Base-by-base conservation (phyloP, 2,113 vertebrate genomes). In the Junco hyemalis region DNA sequence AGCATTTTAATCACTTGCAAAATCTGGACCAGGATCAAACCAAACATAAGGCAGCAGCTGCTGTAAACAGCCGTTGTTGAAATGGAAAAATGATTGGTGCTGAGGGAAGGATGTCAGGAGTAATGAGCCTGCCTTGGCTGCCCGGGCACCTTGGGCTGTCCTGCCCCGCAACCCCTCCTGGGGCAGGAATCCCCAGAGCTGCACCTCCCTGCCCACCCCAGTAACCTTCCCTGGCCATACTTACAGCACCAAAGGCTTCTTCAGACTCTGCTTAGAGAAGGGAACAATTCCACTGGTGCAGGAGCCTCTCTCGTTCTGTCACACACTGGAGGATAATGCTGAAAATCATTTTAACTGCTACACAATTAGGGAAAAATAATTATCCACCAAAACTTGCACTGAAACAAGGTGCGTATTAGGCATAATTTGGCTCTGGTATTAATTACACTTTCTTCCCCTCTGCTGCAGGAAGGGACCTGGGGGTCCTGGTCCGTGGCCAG, bases 1-100 rank as follows among this genome's bases (percentile, higher is more conserved):
- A 88, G 89, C 90, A 95, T 96, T 96, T 95, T 96, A 97, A 96
- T 97, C 93, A 93, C 91, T 97, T 96, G 80, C 36, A 95, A 95
- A 96, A 91, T 66, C 90, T 97, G 96, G 96, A 91, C 65, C 7
- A 1, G 86, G 90, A 96, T 96, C 95, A 96, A 95, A 91, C 68
- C 81, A 93, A 96, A 88, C 92, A 96, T 96, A 90, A 95, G 91
- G 96, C 95, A 94, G 91, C 95, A 96, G 95, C 92, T 96, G 97
- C 89, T 86, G 91, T 92, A 93, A 96, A 95, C 96, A 97, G 96
- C 93, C 84, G 86, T 96, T 93, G 88, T 92, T 88, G 93, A 95
- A 95, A 94, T 77, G 91, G 95, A 96, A 95, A 96, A 97, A 82
- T 83, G 90, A 95, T 96, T 81, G 81, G 86, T 4, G 21, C 88